Percentiles rank a stretch among this genome's conserved stretches.
phyloP scores from a whole-genome alignment of 2,113 vertebrate species.

The Puffinus mauretanicus region DNA sequence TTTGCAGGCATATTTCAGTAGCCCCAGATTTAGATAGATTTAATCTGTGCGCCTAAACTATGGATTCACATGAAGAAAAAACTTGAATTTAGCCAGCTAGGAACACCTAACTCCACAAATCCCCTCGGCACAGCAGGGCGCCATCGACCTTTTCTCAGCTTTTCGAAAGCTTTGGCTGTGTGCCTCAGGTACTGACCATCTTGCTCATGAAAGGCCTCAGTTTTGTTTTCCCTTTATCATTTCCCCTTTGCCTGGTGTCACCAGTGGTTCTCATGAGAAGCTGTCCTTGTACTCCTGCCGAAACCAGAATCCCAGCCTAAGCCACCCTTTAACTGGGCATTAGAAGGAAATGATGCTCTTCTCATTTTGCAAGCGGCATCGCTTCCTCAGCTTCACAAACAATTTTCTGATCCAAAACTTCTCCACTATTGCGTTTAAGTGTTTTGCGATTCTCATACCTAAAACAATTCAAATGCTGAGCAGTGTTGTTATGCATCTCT shows the following conservation, averaged over 20 bases:
- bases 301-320: background rate
- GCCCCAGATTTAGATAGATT: background rate
- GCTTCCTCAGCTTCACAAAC: background rate
- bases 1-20: background rate
- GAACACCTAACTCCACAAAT: background rate
- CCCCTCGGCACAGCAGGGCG: accelerated
- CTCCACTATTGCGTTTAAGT: background rate
- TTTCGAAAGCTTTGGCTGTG: background rate
- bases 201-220: background rate
- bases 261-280: background rate
- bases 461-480: background rate
- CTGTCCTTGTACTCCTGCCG: background rate
- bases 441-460: background rate
- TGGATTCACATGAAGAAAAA: background rate
- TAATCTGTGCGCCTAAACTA: background rate
- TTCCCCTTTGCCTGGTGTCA: background rate
- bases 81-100: background rate
- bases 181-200: background rate
- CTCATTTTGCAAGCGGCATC: background rate
- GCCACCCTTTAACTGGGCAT: background rate
- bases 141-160: background rate
- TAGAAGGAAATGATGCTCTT: background rate
- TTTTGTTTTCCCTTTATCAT: background rate
- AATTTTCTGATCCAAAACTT: background rate
- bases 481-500: background rate